Conservation (phyloP, 1,140 invertebrate species). For the Muscidifurax raptorellus region DNA sequence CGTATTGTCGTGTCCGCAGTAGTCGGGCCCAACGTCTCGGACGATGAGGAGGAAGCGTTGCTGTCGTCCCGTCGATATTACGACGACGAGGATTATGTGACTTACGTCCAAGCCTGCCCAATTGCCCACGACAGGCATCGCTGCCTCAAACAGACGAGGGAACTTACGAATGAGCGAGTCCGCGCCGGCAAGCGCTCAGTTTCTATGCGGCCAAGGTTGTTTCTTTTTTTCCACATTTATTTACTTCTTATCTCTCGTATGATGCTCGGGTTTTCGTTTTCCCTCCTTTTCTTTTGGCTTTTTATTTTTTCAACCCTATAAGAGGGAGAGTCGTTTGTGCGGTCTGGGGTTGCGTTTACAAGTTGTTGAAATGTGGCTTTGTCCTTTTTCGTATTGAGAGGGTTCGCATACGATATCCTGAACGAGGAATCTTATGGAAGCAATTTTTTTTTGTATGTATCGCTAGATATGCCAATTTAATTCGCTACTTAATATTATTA, state of each 20-base stretch:
- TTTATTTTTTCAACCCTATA: not conserved
- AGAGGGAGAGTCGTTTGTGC: not conserved
- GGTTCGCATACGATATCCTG: not conserved
- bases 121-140: conserved; percentile 66
- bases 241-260: not conserved
- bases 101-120: conserved; percentile 66
- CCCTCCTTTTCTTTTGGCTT: not conserved
- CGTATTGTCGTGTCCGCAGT: conserved; percentile 16
- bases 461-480: not conserved
- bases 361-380: not conserved
- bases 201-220: conserved; percentile 61
- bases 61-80: not conserved
- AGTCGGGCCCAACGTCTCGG: not conserved
- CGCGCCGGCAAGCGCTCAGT: conserved; percentile 8
- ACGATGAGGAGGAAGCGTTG: not conserved
- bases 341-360: not conserved
- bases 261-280: not conserved
- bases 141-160: conserved; percentile 66
- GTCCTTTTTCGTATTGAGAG: not conserved
- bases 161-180: conserved; percentile 59
- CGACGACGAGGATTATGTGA: conserved; percentile 5
- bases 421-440: not conserved
- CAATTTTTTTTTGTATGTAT: not conserved
- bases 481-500: not conserved
- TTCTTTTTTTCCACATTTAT: not conserved